Base-by-base conservation (phyloP, 2,113 vertebrate species). In the Narcine bancroftii region DNA sequence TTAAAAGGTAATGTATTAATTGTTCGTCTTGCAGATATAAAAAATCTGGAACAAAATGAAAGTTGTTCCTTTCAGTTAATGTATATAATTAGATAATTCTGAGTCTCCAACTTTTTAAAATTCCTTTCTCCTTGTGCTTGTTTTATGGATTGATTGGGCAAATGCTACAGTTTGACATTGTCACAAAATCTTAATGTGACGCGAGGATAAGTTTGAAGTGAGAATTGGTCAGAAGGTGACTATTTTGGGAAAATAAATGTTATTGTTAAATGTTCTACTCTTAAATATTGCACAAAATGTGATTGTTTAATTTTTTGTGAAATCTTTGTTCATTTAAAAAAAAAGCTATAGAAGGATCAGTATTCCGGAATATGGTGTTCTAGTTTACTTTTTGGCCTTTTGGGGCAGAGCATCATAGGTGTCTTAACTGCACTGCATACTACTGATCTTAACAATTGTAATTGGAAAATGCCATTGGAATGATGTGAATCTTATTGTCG, bases 1-100 rank as follows among this genome's bases (percentile, higher is more conserved):
- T 96, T 98, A 47, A 96, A 83, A 97, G 98, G 98, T 99, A 97
- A 36, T 94, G 95, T 36, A 50, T 89, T 19, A n/a, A 47, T 29
- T 26, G 39, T 11, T 26, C 45, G 42, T 69, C n/a, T 15, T 24
- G 42, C n/a, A 77, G 42, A 13, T 21, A 19, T 36, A 13, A 9
- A 66, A 42, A 69, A 65, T 47, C 36, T 29, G 42, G 24, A 33
- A 91, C 39, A 47, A 13, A n/a, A 11, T 26, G 45, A 91, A 69
- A 42, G 85, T n/a, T 36, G n/a, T n/a, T 42, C 39, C 42, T 89
- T 39, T 63, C 36, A 63, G 6, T 26, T 7, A 60, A 11, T 66
- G 15, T 10, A 0, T n/a, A 26, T 21, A 65, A 65, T 89, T 89
- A 15, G 26, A 83, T 7, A 21, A 79, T 26, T 24, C 45, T 47